These are phyloP conservation scores for Brachypalpus laphriformis DNA, from an alignment of 2,888 invertebrate genomes.

Conservation along the genomic window DNA sequence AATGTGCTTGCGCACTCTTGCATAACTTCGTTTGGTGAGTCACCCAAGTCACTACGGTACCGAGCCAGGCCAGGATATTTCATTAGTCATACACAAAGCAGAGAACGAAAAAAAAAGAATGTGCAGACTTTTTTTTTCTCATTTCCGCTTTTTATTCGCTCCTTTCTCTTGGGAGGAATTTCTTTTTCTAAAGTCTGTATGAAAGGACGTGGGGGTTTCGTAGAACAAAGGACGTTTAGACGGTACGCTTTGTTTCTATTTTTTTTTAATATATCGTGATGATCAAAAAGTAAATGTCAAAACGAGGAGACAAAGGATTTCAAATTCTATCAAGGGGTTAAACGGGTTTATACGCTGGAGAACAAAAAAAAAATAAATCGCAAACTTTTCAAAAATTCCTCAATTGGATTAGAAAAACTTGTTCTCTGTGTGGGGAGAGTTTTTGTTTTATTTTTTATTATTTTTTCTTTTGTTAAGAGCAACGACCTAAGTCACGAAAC, in stretches of 20 bases:
- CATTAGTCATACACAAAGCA: slow-evolving; percentile 69
- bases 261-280: neutral
- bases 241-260: slow-evolving; percentile 36
- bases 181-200: slow-evolving; percentile 33
- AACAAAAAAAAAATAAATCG: neutral
- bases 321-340: slow-evolving; percentile 14
- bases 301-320: slow-evolving; percentile 46
- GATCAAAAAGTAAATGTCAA: slow-evolving; percentile 68
- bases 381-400: neutral
- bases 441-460: neutral
- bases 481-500: slow-evolving; percentile 68
- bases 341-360: slow-evolving; percentile 18
- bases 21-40: slow-evolving; percentile 73
- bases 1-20: slow-evolving; percentile 75
- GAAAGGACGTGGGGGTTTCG: neutral
- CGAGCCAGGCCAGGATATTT: slow-evolving; percentile 67
- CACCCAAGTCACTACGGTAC: slow-evolving; percentile 52
- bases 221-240: slow-evolving; percentile 62
- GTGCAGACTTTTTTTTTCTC: slow-evolving; percentile 54
- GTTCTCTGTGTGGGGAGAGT: neutral
- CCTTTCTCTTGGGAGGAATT: slow-evolving; percentile 57
- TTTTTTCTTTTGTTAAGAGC: slow-evolving; percentile 14
- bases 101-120: slow-evolving; percentile 23
- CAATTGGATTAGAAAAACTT: slow-evolving; percentile 23
- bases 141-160: slow-evolving; percentile 6